Evolutionary conservation across 1,140 invertebrate species (phyloP).

Genomic region (Drosophila grimshawi): DNA sequence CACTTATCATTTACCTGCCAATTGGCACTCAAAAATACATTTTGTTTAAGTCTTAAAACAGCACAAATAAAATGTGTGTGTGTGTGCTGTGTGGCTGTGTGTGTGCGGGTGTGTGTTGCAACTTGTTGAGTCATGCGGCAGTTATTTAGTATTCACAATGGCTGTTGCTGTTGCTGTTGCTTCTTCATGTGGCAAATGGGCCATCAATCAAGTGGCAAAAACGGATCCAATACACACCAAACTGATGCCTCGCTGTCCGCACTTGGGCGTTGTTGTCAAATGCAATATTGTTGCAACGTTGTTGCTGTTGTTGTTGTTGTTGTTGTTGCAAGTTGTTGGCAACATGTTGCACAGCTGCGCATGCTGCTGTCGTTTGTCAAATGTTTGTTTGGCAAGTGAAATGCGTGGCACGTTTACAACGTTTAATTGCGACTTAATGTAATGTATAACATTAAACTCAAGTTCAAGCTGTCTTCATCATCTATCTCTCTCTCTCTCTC

Average conservation of each 20-base stretch:
- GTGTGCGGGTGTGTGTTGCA: slow-evolving; percentile 38
- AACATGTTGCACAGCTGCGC: slow-evolving; percentile 40
- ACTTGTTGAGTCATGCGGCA: slow-evolving; percentile 74
- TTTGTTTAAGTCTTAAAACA: slow-evolving; percentile 8
- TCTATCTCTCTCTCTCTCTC: not conserved
- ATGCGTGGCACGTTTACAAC: slow-evolving; percentile 37
- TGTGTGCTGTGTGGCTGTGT: slow-evolving; percentile 45
- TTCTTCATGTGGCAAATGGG: slow-evolving; percentile 20
- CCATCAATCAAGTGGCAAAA: slow-evolving; percentile 51
- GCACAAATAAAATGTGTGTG: slow-evolving; percentile 58
- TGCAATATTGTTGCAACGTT: slow-evolving; percentile 5
- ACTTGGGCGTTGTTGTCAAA: slow-evolving; percentile 22
- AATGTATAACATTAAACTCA: slow-evolving; percentile 67
- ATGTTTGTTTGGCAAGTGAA: slow-evolving; percentile 62
- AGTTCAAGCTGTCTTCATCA: slow-evolving; percentile 18
- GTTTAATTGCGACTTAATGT: slow-evolving; percentile 57
- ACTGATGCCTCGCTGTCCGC: slow-evolving; percentile 10
- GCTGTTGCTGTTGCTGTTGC: slow-evolving; percentile 6
- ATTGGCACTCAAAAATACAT: slow-evolving; percentile 33
- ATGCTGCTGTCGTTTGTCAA: slow-evolving; percentile 1
- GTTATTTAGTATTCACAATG: slow-evolving; percentile 73
- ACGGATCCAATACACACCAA: slow-evolving; percentile 35
- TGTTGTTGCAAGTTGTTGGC: slow-evolving; percentile 4
- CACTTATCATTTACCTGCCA: slow-evolving; percentile 8
- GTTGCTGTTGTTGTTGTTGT: slow-evolving; percentile 1